Conservation (phyloP, 2,113 vertebrate species). For the Muntiacus muntjak region DNA sequence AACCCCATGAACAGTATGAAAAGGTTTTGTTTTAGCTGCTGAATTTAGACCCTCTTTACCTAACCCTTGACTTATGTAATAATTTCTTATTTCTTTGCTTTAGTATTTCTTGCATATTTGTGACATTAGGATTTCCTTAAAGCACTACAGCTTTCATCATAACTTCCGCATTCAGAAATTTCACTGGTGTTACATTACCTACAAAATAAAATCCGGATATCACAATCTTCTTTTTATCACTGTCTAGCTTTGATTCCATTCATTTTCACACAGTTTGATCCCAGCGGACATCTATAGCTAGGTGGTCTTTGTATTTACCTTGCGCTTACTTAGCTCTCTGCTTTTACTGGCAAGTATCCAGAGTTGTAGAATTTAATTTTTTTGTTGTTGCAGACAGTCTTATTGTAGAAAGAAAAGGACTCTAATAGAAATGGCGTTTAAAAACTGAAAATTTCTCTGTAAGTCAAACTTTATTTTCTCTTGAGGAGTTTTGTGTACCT, state of each 20-base stretch:
- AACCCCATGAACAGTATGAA: no score
- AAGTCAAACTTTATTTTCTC: background rate
- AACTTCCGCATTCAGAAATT: background rate
- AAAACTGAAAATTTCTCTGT: background rate
- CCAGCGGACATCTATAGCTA: background rate
- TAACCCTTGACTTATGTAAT: background rate
- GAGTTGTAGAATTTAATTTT: background rate
- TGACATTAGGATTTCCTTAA: background rate
- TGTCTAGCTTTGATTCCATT: background rate
- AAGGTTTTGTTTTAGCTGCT: background rate
- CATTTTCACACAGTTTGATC: background rate
- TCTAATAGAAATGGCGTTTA: background rate
- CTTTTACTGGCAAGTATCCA: background rate
- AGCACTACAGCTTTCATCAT: background rate
- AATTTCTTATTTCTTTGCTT: background rate
- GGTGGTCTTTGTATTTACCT: background rate
- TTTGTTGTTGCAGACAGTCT: background rate
- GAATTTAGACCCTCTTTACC: background rate
- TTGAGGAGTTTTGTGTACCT: background rate
- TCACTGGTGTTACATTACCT: background rate
- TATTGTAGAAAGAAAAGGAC: background rate
- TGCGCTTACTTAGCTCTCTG: background rate
- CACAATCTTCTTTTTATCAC: background rate
- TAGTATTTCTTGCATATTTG: background rate
- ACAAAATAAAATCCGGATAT: background rate